These are phyloP conservation scores for Dallia pectoralis DNA, from an alignment of 2,797 vertebrate species.

Conservation along the genomic window DNA sequence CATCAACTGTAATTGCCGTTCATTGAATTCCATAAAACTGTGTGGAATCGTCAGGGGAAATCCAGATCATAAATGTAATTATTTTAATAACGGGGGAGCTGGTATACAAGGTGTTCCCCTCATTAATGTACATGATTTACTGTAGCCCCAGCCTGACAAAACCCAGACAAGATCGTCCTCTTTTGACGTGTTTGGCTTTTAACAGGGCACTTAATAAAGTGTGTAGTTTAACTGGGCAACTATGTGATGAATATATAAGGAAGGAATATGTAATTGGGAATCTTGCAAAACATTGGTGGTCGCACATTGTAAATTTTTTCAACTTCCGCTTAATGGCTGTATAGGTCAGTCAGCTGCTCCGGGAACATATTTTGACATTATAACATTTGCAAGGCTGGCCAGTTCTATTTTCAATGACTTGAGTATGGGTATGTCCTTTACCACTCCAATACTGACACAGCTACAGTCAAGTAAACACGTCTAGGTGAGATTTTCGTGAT, in stretches of 20 bases:
- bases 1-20: slow-evolving; percentile 82
- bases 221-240: no score
- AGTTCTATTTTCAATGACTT: no score
- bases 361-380: no score
- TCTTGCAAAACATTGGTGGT: no score
- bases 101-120: slow-evolving; percentile 38
- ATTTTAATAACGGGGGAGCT: slow-evolving; percentile 41
- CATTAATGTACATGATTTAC: slow-evolving; percentile 40
- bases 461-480: neutral
- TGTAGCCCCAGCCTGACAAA: slow-evolving; percentile 40
- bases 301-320: no score
- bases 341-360: no score
- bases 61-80: slow-evolving; percentile 61
- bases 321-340: no score
- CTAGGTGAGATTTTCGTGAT: neutral
- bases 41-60: slow-evolving; percentile 69
- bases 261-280: no score
- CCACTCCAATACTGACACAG: no score
- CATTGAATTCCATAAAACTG: slow-evolving; percentile 64
- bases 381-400: no score
- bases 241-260: no score
- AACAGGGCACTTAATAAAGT: neutral
- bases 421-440: no score
- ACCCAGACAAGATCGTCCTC: slow-evolving; percentile 19
- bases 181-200: slow-evolving; percentile 3